A percentile compares a stretch with the other conserved stretches of the same genome.
Evolutionary conservation across 1,140 invertebrate species (phyloP).

Genomic region (roundworm (Caenorhabditis elegans)): DNA sequence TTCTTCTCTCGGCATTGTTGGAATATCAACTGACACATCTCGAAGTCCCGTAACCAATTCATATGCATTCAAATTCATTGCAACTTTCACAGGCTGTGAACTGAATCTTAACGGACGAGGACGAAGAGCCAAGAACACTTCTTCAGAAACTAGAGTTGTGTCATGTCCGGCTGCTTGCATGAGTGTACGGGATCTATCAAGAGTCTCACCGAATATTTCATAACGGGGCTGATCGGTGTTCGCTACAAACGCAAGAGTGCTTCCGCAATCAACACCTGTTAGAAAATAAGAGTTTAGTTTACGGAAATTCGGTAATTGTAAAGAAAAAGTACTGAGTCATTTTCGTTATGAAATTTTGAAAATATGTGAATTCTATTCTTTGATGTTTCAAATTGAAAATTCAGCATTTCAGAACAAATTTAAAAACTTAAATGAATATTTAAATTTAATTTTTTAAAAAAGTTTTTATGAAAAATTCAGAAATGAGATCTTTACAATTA

Average conservation of each 20-base stretch:
- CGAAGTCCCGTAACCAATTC: constrained; percentile 22
- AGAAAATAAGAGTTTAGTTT: too few species aligned
- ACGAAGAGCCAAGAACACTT: constrained; percentile 61
- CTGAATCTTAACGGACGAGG: constrained; percentile 60
- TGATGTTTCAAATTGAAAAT: too few species aligned
- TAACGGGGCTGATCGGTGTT: constrained; percentile 59
- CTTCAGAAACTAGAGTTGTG: constrained; percentile 60
- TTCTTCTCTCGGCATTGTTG: constrained; percentile 31
- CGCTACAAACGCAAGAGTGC: constrained; percentile 60
- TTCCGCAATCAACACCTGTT: constrained; percentile 60
- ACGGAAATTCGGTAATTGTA: too few species aligned
- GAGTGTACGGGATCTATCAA: constrained; percentile 51
- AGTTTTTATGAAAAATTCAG: too few species aligned
- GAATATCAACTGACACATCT: not conserved
- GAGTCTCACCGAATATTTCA: constrained; percentile 58
- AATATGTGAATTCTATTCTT: too few species aligned
- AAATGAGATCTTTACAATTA: too few species aligned
- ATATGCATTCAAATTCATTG: constrained; percentile 53
- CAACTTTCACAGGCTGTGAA: constrained; percentile 50
- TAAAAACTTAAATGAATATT: too few species aligned
- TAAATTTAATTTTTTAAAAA: too few species aligned
- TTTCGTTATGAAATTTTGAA: too few species aligned
- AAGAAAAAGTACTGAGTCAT: too few species aligned
- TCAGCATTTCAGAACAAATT: too few species aligned
- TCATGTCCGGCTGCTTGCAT: constrained; percentile 53